Evolutionary conservation across 2,888 invertebrate genomes (phyloP), one percentile per base, ranked within the genome.

Genomic region (Thalpophila matura): DNA sequence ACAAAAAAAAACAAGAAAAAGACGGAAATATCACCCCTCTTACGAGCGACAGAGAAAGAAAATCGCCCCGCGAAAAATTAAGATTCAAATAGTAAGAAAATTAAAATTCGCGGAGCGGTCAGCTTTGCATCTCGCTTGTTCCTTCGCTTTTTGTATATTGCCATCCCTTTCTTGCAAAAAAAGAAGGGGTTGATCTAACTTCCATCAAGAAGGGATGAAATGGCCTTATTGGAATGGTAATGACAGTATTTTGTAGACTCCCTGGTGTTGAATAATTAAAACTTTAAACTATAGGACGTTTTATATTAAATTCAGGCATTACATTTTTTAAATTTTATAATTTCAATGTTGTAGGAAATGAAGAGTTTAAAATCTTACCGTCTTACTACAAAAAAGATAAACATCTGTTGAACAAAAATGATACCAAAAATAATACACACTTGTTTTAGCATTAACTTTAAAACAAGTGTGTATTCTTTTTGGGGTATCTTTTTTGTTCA

Each of bases 11-110:
- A 77, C 62, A 47, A 85, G 86, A 90, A 88, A 83, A 87, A 88
- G 88, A 91, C 81, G 74, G 77, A 77, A 62, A 74, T 79, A 78
- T 67, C 76, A 46, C 56, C 20, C 59, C 29, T 42, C 56, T 14
- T 53, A 54, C 51, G 87, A 70, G 26, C 76, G 86, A 92, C 70
- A 68, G 85, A 83, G 87, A 89, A 33, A 77, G 84, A 84, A 78
- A 76, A 84, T 79, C 87, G 75, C 88, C 90, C 90, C 86, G 89
- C 90, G 91, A 94, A 95, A 94, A 95, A 95, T 94, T 94, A 94
- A 94, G 92, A 95, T 95, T 95, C 95, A 94, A 95, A 95, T 92
- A 88, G 92, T 94, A 93, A 94, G 95, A 94, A 95, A 94, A 95
- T 95, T 95, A 95, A 95, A 95, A 95, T 95, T 92, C 93, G 92